Evolutionary conservation across 2,888 invertebrate genomes (phyloP), one percentile per base, ranked within the genome.

Genomic region (Automeris io): DNA sequence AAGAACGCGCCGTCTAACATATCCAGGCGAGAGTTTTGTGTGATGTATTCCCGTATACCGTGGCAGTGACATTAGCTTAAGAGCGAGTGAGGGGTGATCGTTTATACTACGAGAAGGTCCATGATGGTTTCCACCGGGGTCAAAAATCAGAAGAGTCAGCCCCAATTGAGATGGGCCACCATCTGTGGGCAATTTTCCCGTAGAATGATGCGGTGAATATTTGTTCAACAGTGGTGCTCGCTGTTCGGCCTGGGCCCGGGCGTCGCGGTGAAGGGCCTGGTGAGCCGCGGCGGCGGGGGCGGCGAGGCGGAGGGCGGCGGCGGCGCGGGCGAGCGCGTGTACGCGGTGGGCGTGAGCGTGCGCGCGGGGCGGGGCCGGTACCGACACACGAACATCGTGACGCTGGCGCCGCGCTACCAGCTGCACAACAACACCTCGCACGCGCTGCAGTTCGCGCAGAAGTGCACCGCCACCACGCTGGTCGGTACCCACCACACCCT

Each of bases 331-430:
- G 88, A 61, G 91, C 93, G 45, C 49, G 92, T 95, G 41, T 95
- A 92, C 75, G 89, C 94, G 40, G 92, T 98, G 59, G 98, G 98
- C 41, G 93, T 99, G 48, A 92, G 95, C 62, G 94, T 97, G 37
- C 90, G 95, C 41, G 90, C 91, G 31, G 98, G 98, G 0, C 90
- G 95, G 54, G 97, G 97, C 24, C 90, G 95, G 54, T 97, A 98
- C 86, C 89, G 94, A 5, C 92, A 93, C 62, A 98, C 98, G 19
- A 95, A 93, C 68, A 94, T 99, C 54, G 94, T 98, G 21, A 96
- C 96, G 3, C 90, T 99, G 54, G 94, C 97, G 9, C 97, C 99
- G 23, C 89, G 97, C 50, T 98, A 94, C 83, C 95, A 97, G 75
- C 87, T 99, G 41, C 95, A 97, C 80, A 99, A 99, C 83, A 92